These are phyloP conservation scores for Venustoraphidia nigricollis DNA, from an alignment of 2,888 invertebrate species.

Conservation along the genomic window DNA sequence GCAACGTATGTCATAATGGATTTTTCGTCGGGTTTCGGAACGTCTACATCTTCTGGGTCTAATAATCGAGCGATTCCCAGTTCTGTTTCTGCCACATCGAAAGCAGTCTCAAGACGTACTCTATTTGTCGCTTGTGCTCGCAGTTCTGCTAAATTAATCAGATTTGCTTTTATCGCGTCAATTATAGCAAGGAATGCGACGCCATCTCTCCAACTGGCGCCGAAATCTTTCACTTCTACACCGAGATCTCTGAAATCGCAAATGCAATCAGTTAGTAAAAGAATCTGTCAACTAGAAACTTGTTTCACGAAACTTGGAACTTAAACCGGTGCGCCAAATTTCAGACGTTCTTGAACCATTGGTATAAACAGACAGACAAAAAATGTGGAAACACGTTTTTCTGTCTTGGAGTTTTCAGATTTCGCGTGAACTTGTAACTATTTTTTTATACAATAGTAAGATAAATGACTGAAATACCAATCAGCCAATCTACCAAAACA, in stretches of 20 bases:
- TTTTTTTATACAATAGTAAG: no score
- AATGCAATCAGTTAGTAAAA: neutral
- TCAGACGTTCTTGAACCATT: no score
- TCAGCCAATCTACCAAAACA: no score
- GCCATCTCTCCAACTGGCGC: conserved; percentile 91
- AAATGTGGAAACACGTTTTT: no score
- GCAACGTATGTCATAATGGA: conserved; percentile 98
- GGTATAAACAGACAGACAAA: no score
- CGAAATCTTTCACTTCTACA: conserved; percentile 84
- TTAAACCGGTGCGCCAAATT: neutral
- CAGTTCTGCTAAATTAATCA: conserved; percentile 77
- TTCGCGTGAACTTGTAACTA: no score
- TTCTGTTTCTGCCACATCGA: conserved; percentile 80
- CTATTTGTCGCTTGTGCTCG: conserved; percentile 54
- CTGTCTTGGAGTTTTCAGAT: no score
- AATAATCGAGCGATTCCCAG: conserved; percentile 81
- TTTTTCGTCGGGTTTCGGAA: conserved; percentile 89
- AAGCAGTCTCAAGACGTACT: conserved; percentile 79
- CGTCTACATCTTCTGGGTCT: conserved; percentile 93
- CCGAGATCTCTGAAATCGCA: conserved; percentile 54
- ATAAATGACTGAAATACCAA: no score
- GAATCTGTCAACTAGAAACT: neutral
- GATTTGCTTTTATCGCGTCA: conserved; percentile 84
- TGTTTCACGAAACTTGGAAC: neutral
- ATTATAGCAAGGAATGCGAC: conserved; percentile 90